Base-by-base conservation (phyloP, 2,888 invertebrate species). In the Mycalesis mineus region DNA sequence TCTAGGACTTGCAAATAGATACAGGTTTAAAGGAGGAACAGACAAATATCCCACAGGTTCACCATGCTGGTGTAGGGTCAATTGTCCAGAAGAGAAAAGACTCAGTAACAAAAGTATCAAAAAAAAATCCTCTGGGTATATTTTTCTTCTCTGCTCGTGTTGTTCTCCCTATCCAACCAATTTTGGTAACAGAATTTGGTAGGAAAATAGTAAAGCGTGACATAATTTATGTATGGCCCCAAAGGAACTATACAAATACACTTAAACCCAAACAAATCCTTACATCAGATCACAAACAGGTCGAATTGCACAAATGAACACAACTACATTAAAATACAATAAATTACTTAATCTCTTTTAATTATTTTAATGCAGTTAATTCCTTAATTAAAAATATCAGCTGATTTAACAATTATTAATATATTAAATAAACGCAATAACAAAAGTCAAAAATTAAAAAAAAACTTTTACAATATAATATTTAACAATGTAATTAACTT, bases 201-300 rank as follows among this genome's bases (percentile, higher is more conserved):
- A 2, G 5, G 5, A 22, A 22, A 22, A 2, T 22, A 4, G 2
- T 22, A 22, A 22, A 22, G n/a, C 5, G 22, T 22, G 22, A 22
- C 2, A 22, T 22, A 22, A 22, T 22, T 22, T 22, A 22, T 22
- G 22, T 4, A 22, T 2, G 22, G 22, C 22, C 22, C 22, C 22
- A 84, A 88, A 89, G 89, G 89, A 89, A 89, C 89, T 86, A 86
- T 85, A 83, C 76, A 81, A 82, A 82, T 82, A 88, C 75, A 75
- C 75, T 81, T 83, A 84, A 82, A 81, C 59, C 71, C 75, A 86
- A 84, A 85, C 74, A 74, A 84, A 82, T 77, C 76, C 81, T 80
- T 77, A 78, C 84, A 82, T 88, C 87, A 87, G 88, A 89, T 89
- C 89, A 87, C 88, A 86, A 84, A 86, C 83, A 76, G 75, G 78